Conservation (phyloP, 1,140 invertebrate genomes). For the Venustaconcha ellipsiformis region DNA sequence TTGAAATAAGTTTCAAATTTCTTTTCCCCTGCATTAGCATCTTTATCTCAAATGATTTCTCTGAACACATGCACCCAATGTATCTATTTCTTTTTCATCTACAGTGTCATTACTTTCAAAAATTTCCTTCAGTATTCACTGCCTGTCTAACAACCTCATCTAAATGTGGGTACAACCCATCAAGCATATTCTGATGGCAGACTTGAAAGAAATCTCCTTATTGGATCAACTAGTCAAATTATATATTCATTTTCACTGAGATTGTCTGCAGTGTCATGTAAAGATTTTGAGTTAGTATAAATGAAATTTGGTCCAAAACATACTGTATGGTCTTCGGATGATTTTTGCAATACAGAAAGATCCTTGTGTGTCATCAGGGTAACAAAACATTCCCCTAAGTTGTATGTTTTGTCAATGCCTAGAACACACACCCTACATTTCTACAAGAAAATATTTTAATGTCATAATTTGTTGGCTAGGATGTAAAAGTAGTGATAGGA, state of each 20-base stretch:
- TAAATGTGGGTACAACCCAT: not conserved
- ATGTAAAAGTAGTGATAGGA: conserved; percentile 4
- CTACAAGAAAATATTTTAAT: conserved; percentile 6
- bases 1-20: conserved; percentile 8
- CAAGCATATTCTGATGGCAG: not conserved
- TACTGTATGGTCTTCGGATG: conserved; percentile 1
- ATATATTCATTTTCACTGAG: conserved; percentile 1
- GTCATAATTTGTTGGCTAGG: conserved; percentile 6
- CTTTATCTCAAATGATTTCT: not conserved
- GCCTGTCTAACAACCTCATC: not conserved
- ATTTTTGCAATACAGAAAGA: not conserved
- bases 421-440: not conserved
- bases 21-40: not conserved
- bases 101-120: not conserved
- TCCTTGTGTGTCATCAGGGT: conserved; percentile 9
- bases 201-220: not conserved
- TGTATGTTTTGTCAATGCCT: conserved; percentile 19
- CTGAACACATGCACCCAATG: not conserved
- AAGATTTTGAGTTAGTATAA: conserved; percentile 1
- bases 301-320: conserved; percentile 19
- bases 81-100: conserved; percentile 2
- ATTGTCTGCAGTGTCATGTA: conserved; percentile 13
- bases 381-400: conserved; percentile 10
- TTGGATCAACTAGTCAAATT: not conserved
- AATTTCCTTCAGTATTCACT: not conserved